phyloP scores from a whole-genome alignment of 1,140 invertebrate species.

The Leptopilina boulardi region DNA sequence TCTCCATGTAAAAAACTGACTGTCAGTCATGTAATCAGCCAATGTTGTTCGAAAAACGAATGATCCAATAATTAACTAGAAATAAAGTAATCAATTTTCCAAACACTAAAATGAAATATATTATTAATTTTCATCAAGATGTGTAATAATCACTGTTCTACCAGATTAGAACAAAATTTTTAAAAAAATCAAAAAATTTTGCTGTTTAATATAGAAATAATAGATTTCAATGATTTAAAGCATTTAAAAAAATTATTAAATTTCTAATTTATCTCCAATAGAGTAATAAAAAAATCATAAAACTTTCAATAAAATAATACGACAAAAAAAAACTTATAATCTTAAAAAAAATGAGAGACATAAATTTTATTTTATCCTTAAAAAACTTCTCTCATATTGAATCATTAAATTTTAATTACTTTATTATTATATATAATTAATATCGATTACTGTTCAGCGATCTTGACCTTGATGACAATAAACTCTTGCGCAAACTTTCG shows the following conservation, averaged over 20 bases:
- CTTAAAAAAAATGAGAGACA: too few relatives aligned
- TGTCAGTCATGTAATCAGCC: constrained; percentile 39
- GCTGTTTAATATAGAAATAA: too few relatives aligned
- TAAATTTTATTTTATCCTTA: too few relatives aligned
- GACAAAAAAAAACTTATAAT: too few relatives aligned
- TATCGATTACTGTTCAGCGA: background rate
- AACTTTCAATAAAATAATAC: too few relatives aligned
- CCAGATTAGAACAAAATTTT: too few relatives aligned
- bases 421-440: background rate
- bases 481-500: background rate
- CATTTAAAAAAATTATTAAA: too few relatives aligned
- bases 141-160: too few relatives aligned
- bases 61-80: constrained; percentile 52
- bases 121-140: background rate
- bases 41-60: constrained; percentile 45
- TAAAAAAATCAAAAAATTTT: too few relatives aligned
- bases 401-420: background rate
- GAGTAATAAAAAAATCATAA: too few relatives aligned
- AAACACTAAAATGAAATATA: background rate
- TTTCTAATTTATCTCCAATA: too few relatives aligned
- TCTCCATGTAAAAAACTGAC: constrained; percentile 55
- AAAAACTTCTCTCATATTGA: background rate
- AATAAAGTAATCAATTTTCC: constrained; percentile 34
- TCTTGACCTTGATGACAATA: constrained; percentile 9
- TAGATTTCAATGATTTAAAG: too few relatives aligned